phyloP scores from a whole-genome alignment of 2,113 vertebrate species.

The Parotia lawesii region DNA sequence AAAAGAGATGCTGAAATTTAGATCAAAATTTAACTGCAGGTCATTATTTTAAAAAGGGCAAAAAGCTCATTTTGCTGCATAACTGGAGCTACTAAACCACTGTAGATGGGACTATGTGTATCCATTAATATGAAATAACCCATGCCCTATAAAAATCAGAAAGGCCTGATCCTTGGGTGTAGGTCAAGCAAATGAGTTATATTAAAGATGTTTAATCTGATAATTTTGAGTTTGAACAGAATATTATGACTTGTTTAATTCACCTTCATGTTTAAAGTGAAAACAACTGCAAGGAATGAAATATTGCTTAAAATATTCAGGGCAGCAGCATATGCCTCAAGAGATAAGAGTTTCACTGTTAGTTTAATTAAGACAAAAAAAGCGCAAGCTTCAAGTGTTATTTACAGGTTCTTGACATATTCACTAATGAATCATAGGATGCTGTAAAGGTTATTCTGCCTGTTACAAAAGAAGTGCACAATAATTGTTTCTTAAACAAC shows the following conservation, averaged over 20 bases:
- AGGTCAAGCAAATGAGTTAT: not conserved
- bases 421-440: conserved; percentile 35
- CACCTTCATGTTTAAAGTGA: not conserved
- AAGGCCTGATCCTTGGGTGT: not conserved
- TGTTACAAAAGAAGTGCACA: conserved; percentile 14
- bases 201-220: not conserved
- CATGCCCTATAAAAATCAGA: not conserved
- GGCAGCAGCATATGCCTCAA: not conserved
- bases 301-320: conserved; percentile 41
- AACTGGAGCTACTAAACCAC: not conserved
- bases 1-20: not conserved
- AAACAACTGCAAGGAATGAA: conserved; percentile 11
- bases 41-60: not conserved
- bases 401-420: conserved; percentile 41
- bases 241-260: not conserved
- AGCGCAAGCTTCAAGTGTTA: not conserved
- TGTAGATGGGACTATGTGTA: not conserved
- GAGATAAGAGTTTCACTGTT: conserved; percentile 37
- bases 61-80: not conserved
- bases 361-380: conserved; percentile 22
- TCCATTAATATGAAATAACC: not conserved
- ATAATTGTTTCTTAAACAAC: not conserved
- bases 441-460: conserved; percentile 18
- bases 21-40: not conserved
- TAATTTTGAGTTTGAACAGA: not conserved